Evolutionary conservation across 2,888 invertebrate species (phyloP), one percentile per base, ranked within the genome.

Genomic region (Ischnura elegans): DNA sequence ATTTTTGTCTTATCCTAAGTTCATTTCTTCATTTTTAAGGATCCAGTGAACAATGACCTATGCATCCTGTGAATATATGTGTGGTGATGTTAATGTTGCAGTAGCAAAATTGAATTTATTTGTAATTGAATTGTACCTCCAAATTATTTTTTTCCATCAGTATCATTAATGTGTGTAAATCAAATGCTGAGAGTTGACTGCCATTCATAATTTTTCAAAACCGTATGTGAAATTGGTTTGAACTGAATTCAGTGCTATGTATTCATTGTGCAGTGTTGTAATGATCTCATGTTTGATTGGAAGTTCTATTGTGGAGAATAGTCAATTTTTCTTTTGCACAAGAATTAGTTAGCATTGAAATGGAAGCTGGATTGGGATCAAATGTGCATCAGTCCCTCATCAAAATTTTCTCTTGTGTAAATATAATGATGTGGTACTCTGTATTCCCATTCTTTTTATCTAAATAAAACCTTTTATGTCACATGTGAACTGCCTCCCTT

Each of bases 281-380:
- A 36, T 76, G 76, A 76, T 76, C 76, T 76, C 76, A 36, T 36
- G 76, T 36, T 25, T 36, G 16, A 76, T 25, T 76, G 76, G 13
- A 4, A 13, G 29, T 76, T 13, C 13, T 36, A 76, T 6, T 25
- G 16, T n/a, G 8, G 76, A 36, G 76, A 36, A 36, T 25, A 76
- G 36, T 36, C 76, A 76, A 8, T 76, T 76, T 76, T 76, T 76
- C 29, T 76, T 76, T 76, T 36, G 3, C 36, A 36, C 16, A 36
- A 36, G 36, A 25, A 76, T 10, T 76, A 76, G 13, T 76, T 36
- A 51, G 5, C 36, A 2, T 29, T 76, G 36, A 25, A 36, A 76
- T 47, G 25, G 36, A 76, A 76, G 76, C 76, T 76, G 76, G 76
- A 76, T 76, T 76, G 76, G 76, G 76, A 76, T 76, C 76, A 76